Evolutionary conservation across 2,888 invertebrate species (phyloP).

Genomic region (Harmothoe impar): DNA sequence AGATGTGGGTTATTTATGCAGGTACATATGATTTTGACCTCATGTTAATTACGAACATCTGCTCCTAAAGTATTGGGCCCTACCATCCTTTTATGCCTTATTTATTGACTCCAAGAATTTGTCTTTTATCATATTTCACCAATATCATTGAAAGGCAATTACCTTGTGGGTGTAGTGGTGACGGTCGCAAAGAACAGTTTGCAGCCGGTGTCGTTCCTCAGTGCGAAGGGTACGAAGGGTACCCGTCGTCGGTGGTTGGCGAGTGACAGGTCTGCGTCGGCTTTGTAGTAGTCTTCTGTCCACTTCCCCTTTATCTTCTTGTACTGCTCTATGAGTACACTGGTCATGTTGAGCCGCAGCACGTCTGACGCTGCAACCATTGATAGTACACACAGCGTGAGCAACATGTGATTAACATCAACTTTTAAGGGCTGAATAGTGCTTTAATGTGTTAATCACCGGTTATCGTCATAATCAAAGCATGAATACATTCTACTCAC

Average conservation of each 20-base stretch:
- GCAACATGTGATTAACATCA: background rate
- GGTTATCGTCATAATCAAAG: background rate
- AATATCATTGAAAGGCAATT: background rate
- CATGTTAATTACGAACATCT: too few relatives aligned
- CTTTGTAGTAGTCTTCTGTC: conserved; percentile 86
- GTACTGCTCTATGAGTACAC: conserved; percentile 92
- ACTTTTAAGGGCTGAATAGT: too few relatives aligned
- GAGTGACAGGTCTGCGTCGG: background rate
- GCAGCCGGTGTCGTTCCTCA: conserved; percentile 95
- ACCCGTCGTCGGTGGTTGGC: conserved; percentile 86
- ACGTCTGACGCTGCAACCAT: conserved; percentile 87
- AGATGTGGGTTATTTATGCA: too few relatives aligned
- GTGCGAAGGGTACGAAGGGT: conserved; percentile 96
- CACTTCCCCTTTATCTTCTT: conserved; percentile 90
- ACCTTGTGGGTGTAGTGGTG: conserved; percentile 84
- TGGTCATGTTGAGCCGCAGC: conserved; percentile 94
- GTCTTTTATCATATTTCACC: too few relatives aligned
- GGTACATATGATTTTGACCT: too few relatives aligned
- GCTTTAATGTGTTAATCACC: too few relatives aligned
- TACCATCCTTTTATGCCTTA: too few relatives aligned
- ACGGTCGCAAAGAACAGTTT: conserved; percentile 93
- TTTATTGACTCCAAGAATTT: too few relatives aligned
- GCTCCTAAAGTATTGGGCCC: too few relatives aligned
- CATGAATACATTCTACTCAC: too few relatives aligned
- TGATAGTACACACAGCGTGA: too few relatives aligned